These are phyloP conservation scores for Tetragnatha montana DNA, from an alignment of 2,888 invertebrate genomes.

Conservation along the genomic window DNA sequence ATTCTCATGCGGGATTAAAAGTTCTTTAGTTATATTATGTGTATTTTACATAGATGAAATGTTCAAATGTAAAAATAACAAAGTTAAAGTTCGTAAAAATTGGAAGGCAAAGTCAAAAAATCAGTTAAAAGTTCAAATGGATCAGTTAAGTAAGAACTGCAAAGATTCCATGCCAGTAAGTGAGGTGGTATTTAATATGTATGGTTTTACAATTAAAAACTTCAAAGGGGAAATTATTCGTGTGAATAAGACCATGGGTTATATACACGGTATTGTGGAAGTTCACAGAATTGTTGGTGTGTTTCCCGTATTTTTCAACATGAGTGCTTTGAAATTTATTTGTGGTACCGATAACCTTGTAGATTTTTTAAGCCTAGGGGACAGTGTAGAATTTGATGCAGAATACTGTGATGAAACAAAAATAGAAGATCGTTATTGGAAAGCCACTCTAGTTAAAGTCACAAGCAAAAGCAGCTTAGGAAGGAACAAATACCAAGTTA, in stretches of 20 bases:
- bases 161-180: not conserved
- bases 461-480: not conserved
- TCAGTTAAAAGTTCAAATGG: constrained; percentile 16
- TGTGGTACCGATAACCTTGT: constrained; percentile 29
- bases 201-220: constrained; percentile 7
- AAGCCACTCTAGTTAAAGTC: constrained; percentile 42
- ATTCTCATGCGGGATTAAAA: constrained; percentile 20
- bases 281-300: constrained; percentile 8
- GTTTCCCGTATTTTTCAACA: constrained; percentile 42
- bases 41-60: constrained; percentile 22
- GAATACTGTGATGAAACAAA: constrained; percentile 11
- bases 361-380: constrained; percentile 25
- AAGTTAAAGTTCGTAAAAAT: constrained; percentile 17
- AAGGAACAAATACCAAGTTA: constrained; percentile 1
- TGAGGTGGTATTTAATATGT: not conserved
- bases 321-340: constrained; percentile 27
- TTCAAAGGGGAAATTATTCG: constrained; percentile 52
- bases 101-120: not conserved
- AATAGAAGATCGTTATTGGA: constrained; percentile 20
- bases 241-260: constrained; percentile 14
- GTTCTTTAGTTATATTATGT: constrained; percentile 35
- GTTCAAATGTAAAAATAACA: constrained; percentile 35
- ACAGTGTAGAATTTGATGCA: constrained; percentile 57
- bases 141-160: not conserved
- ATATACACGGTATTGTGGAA: constrained; percentile 46